Conservation (phyloP, 2,797 vertebrate species). For the Naso thynnoides region DNA sequence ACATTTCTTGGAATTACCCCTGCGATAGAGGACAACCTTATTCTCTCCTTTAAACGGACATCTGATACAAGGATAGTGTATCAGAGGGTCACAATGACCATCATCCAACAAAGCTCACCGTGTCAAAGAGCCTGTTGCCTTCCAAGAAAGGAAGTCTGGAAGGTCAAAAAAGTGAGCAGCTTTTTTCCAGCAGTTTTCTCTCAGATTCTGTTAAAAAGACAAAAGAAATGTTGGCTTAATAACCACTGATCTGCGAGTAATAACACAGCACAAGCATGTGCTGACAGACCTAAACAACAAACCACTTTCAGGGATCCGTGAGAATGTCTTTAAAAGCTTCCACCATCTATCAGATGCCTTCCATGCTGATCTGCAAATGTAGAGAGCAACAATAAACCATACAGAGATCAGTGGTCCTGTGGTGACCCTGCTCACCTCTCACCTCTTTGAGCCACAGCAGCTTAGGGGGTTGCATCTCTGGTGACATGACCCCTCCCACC, state of each 20-base stretch:
- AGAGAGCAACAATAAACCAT: constrained; percentile 37
- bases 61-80: constrained; percentile 15
- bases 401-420: constrained; percentile 6
- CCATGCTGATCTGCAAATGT: constrained; percentile 11
- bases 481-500: constrained; percentile 95
- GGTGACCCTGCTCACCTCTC: constrained; percentile 78
- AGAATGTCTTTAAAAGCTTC: not conserved
- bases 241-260: not conserved
- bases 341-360: constrained; percentile 1
- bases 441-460: constrained; percentile 98
- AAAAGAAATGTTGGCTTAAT: not conserved
- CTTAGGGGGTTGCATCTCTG: constrained; percentile 98
- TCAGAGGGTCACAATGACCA: not conserved
- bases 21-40: not conserved
- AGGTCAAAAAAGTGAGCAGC: constrained; percentile 95
- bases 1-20: not conserved
- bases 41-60: constrained; percentile 24
- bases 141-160: constrained; percentile 97
- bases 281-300: not conserved
- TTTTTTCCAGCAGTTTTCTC: constrained; percentile 89
- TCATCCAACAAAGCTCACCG: constrained; percentile 83
- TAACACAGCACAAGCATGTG: not conserved
- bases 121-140: constrained; percentile 91
- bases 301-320: not conserved
- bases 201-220: constrained; percentile 76